Conservation (phyloP, 1,140 invertebrate species). For the Bombus impatiens region DNA sequence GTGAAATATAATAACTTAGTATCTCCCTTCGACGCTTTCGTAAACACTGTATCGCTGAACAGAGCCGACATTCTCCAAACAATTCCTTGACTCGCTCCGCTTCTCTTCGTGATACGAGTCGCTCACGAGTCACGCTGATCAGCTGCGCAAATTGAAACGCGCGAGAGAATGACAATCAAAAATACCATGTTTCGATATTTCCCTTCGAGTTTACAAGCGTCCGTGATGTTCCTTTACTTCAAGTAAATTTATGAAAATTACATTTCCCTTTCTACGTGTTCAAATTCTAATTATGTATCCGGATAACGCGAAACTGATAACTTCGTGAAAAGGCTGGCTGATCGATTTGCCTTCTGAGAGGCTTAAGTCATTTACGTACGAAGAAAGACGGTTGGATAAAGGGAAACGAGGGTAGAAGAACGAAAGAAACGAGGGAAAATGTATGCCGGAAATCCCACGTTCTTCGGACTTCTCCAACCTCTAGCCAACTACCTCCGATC, state of each 20-base stretch:
- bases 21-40: constrained; percentile 42
- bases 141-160: too few relatives aligned
- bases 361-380: neutral
- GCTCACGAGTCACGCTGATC: too few relatives aligned
- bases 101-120: constrained; percentile 24
- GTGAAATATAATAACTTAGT: constrained; percentile 52
- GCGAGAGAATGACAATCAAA: too few relatives aligned
- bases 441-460: constrained; percentile 2
- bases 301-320: too few relatives aligned
- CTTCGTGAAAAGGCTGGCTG: too few relatives aligned
- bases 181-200: too few relatives aligned
- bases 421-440: neutral
- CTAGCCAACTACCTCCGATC: neutral
- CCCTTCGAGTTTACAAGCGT: too few relatives aligned
- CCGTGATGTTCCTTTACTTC: too few relatives aligned
- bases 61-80: neutral
- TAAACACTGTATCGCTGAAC: constrained; percentile 50
- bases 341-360: too few relatives aligned
- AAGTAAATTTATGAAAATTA: too few relatives aligned
- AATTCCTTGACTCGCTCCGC: constrained; percentile 17
- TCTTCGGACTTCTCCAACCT: neutral
- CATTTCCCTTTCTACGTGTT: too few relatives aligned
- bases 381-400: neutral
- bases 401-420: constrained; percentile 24
- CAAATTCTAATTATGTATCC: too few relatives aligned